Base-by-base conservation (phyloP, 1,140 invertebrate species). In the Lamellibrachia luymesi region DNA sequence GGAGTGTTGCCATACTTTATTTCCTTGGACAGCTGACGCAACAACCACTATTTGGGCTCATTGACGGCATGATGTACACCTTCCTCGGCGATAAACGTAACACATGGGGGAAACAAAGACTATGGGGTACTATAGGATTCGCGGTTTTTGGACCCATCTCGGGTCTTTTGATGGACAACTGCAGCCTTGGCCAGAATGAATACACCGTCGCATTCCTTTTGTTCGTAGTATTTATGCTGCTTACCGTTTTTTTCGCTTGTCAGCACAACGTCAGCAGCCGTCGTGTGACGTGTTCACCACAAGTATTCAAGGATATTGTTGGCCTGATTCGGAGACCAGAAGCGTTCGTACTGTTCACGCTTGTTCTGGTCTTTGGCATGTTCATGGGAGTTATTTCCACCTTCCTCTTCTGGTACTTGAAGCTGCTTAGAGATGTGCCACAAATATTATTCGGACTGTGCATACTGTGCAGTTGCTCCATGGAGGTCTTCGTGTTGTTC, bases 311-410 rank as follows among this genome's bases (percentile, higher is more conserved):
- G 25, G 17, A 13, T 50, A 91, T 50, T 25, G 10, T 91, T n/a
- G 27, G 90, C 10, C 90, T 50, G 22, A 50, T 91, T 10, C 50
- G 38, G 27, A 91, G 27, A 27, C 90, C 38, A 50, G 90, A 91
- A 50, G 90, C 50, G 13, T 51, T 91, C 17, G 25, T 91, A 25
- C 90, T 98, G 95, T 96, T 98, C 49, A 22, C 97, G 17, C 98
- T 98, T 97, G 98, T 98, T 93, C 97, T 98, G 93, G 97, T 97
- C 5, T 97, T 98, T 91, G 98, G 98, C 0, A 97, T 98, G 93
- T 98, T 98, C 93, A 98, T 98, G 0, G 98, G 97, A 1, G 95
- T 98, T 1, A 96, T 98, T n/a, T 99, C 98, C 98, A 97, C 98
- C 93, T 99, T 98, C 95, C 96, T 98, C 4, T 98, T 98, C 96